Evolutionary conservation across 2,888 invertebrate species (phyloP).

Genomic region (Abrostola triplasia): DNA sequence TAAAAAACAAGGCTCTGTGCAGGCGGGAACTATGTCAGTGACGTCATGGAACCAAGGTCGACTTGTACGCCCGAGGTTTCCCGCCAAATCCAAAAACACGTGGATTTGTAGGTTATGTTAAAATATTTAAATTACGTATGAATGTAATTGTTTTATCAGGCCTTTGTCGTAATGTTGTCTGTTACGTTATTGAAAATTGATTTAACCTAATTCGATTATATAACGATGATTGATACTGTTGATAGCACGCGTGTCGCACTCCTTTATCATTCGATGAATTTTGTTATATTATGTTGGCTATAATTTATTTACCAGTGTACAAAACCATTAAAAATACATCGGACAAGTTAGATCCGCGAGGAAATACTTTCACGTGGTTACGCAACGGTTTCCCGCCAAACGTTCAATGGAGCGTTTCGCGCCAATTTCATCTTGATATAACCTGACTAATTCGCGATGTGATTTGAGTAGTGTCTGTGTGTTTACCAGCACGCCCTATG

Average conservation of each 20-base stretch:
- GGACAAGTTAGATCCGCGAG: slow-evolving; percentile 33
- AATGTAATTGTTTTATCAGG: slow-evolving; percentile 18
- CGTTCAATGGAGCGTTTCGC: slow-evolving; percentile 84
- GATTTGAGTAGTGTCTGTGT: slow-evolving; percentile 52
- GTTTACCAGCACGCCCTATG: slow-evolving; percentile 58
- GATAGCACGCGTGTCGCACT: slow-evolving; percentile 12
- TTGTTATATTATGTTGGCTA: slow-evolving; percentile 2
- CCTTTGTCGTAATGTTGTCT: slow-evolving; percentile 2
- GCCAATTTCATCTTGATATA: slow-evolving; percentile 76
- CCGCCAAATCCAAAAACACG: slow-evolving; percentile 76
- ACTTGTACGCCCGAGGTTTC: slow-evolving; percentile 74
- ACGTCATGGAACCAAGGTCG: slow-evolving; percentile 84
- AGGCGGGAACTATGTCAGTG: slow-evolving; percentile 85
- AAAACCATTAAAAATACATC: slow-evolving; percentile 46
- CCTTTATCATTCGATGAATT: slow-evolving; percentile 6
- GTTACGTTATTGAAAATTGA: slow-evolving; percentile 9
- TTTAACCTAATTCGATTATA: slow-evolving; percentile 19
- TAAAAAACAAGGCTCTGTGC: slow-evolving; percentile 76
- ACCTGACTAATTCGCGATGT: slow-evolving; percentile 70
- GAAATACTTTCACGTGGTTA: slow-evolving; percentile 80
- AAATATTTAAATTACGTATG: slow-evolving; percentile 48
- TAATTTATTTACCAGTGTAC: slow-evolving; percentile 22
- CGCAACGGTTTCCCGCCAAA: slow-evolving; percentile 83
- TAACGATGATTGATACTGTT: slow-evolving; percentile 13
- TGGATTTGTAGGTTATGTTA: slow-evolving; percentile 67